A percentile compares a stretch with the other conserved stretches of the same genome.
Conservation (phyloP, 2,113 vertebrate genomes). For the Mustela lutreola region DNA sequence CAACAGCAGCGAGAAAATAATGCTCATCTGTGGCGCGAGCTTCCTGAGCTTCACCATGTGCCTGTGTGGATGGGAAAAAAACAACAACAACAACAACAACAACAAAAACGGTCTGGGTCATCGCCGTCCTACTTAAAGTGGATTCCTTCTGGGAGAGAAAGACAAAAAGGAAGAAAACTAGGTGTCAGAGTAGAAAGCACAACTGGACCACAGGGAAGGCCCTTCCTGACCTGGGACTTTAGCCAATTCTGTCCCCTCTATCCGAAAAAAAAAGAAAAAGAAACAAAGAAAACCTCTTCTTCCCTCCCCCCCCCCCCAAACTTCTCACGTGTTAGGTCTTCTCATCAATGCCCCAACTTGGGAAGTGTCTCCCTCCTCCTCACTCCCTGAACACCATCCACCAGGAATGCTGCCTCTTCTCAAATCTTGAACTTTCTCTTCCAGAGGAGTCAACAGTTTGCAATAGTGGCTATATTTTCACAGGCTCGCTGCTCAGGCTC, state of each 20-base stretch:
- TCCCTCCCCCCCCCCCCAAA: background rate
- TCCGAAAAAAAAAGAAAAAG: background rate
- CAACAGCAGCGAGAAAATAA: too few species aligned
- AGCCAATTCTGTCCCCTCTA: rapidly evolving
- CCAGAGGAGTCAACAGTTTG: rapidly evolving
- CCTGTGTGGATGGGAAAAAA: rapidly evolving
- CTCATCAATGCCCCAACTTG: rapidly evolving
- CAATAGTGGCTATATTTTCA: rapidly evolving
- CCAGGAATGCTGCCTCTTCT: rapidly evolving
- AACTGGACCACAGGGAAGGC: rapidly evolving
- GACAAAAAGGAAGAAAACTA: too few species aligned
- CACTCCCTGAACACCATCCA: rapidly evolving
- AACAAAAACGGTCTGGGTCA: background rate
- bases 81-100: too few species aligned
- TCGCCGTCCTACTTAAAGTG: background rate
- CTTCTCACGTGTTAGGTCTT: background rate
- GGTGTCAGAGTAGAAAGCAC: background rate
- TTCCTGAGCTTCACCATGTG: rapidly evolving
- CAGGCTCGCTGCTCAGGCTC: rapidly evolving
- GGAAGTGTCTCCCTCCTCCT: background rate
- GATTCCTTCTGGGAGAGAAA: background rate
- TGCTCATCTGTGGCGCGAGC: rapidly evolving
- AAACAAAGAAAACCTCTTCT: background rate
- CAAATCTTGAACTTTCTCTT: background rate
- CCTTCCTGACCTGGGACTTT: background rate